Conservation (phyloP, 1,140 invertebrate species). For the Drosophila littoralis region DNA sequence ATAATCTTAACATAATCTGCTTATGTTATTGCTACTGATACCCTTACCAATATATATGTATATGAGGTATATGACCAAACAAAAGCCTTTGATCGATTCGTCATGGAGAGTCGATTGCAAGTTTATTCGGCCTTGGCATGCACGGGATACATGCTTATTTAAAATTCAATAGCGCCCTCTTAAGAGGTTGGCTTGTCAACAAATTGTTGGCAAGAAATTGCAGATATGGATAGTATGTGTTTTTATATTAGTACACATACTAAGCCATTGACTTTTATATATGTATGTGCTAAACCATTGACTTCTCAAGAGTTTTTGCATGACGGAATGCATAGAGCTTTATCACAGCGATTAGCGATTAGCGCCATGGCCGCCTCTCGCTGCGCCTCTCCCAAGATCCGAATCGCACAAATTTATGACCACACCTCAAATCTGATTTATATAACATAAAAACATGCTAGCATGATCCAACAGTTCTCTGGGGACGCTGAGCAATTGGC, state of each 20-base stretch:
- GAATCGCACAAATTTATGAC: constrained; percentile 70
- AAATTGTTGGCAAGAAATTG: constrained; percentile 8
- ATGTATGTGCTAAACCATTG: neutral
- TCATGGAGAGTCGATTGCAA: too few relatives aligned
- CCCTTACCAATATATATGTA: too few relatives aligned
- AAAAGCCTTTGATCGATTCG: too few relatives aligned
- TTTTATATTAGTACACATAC: neutral
- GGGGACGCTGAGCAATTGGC: constrained; percentile 1
- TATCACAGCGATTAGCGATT: constrained; percentile 50
- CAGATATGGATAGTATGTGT: constrained; percentile 11
- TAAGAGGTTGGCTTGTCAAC: neutral
- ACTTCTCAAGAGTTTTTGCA: constrained; percentile 30
- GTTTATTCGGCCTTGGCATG: too few relatives aligned
- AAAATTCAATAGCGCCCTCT: neutral
- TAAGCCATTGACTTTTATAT: constrained; percentile 2
- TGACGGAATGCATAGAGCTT: constrained; percentile 26
- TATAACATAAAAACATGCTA: constrained; percentile 63
- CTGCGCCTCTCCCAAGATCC: constrained; percentile 16
- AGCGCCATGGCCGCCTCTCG: constrained; percentile 49
- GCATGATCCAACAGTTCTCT: too few relatives aligned
- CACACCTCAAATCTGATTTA: constrained; percentile 64
- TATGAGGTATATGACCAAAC: too few relatives aligned
- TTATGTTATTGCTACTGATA: too few relatives aligned
- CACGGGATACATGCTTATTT: neutral
- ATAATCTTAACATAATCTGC: too few relatives aligned